Conservation (phyloP, 2,797 vertebrate species). For the Poeciliopsis presidionis region DNA sequence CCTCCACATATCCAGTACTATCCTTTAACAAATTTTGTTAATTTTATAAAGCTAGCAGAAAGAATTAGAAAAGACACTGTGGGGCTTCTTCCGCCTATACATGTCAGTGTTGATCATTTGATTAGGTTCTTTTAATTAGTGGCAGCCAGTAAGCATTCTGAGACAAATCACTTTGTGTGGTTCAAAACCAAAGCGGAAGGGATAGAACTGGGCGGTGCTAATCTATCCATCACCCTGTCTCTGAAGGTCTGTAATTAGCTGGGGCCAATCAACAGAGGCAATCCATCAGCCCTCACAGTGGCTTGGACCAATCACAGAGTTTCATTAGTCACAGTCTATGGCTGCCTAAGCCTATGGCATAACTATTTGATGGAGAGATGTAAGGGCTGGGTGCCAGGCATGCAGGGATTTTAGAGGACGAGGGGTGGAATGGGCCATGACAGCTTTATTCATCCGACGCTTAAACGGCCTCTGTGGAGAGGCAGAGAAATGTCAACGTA, state of each 20-base stretch:
- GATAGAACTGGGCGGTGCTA: conserved; percentile 52
- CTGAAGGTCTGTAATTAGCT: conserved; percentile 72
- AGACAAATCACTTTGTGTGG: conserved; percentile 65
- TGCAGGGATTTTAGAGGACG: conserved; percentile 74
- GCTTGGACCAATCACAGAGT: conserved; percentile 75
- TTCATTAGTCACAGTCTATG: conserved; percentile 75
- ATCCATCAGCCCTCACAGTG: conserved; percentile 75
- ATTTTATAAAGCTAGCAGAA: background rate
- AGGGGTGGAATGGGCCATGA: conserved; percentile 86
- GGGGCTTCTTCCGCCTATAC: conserved; percentile 13
- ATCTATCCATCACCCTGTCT: conserved; percentile 67
- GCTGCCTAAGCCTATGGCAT: conserved; percentile 75
- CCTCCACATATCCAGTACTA: background rate
- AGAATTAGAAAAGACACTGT: conserved; percentile 30
- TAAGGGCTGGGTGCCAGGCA: conserved; percentile 61
- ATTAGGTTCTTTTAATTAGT: conserved; percentile 76
- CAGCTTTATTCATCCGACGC: conserved; percentile 92
- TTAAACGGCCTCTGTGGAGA: conserved; percentile 90
- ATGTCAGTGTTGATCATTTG: conserved; percentile 61
- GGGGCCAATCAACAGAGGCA: conserved; percentile 74
- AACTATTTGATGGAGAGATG: conserved; percentile 79
- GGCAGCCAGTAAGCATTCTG: conserved; percentile 53
- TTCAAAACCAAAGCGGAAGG: conserved; percentile 38
- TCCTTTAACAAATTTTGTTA: background rate
- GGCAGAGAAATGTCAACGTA: conserved; percentile 79